Conservation (phyloP, 1,140 invertebrate genomes). For the Pogonognathellus flavescens region DNA sequence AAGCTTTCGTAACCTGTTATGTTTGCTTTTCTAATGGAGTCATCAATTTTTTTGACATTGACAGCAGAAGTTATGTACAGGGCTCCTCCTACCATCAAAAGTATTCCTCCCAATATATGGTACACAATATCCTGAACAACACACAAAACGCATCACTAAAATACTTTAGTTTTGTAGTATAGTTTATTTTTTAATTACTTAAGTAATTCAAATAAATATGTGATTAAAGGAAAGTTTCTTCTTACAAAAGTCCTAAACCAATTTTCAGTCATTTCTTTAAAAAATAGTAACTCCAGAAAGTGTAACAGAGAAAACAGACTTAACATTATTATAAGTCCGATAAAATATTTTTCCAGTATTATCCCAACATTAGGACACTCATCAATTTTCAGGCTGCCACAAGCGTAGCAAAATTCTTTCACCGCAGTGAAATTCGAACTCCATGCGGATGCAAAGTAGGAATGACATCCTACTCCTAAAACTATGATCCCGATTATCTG, state of each 20-base stretch:
- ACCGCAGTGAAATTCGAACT: neutral
- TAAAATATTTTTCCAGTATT: neutral
- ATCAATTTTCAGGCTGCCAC: neutral
- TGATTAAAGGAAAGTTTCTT: neutral
- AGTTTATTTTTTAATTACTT: no score
- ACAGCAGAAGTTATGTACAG: neutral
- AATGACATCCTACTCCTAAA: constrained; percentile 10
- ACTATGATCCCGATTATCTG: neutral
- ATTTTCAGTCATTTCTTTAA: neutral
- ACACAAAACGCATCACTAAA: neutral
- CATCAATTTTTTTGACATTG: neutral
- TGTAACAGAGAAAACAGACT: neutral
- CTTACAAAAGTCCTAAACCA: neutral
- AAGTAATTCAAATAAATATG: no score
- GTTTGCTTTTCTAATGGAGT: neutral
- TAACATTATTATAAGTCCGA: neutral
- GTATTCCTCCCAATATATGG: neutral
- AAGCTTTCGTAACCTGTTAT: neutral
- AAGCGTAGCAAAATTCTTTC: neutral
- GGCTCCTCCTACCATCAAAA: neutral
- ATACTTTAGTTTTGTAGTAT: no score
- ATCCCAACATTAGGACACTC: neutral
- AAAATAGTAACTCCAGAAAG: neutral
- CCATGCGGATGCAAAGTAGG: neutral
- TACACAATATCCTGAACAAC: neutral